Evolutionary conservation across 2,113 vertebrate genomes (phyloP), one percentile per base, ranked within the genome.

Genomic region (Megalops atlanticus): DNA sequence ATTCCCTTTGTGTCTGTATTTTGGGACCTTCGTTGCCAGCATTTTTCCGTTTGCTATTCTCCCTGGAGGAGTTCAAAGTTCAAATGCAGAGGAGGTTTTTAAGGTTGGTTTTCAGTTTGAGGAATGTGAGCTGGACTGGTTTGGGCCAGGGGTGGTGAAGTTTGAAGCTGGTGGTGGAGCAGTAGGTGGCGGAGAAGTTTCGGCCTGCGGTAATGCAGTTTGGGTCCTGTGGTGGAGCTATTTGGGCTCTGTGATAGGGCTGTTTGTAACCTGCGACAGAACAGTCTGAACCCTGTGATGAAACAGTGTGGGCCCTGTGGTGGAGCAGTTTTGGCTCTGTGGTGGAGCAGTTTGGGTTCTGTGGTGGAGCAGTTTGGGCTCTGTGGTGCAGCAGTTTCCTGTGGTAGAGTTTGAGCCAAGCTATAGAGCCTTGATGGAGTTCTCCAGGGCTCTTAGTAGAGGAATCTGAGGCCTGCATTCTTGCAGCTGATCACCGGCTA

Each of bases 21-120:
- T 54, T 47, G 84, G 75, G 88, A 86, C 86, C 89, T 88, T 84
- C 89, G 86, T 90, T 88, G 86, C 87, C 14, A 87, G 91, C 84
- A 93, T 91, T 90, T 1, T 4, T 35, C 74, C 68, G 38, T 91
- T 90, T 90, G 92, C 88, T 86, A 86, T 76, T 90, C 79, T 82
- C 91, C 89, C 78, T 85, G 38, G 81, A 85, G 84, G 77, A 76
- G n/a, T n/a, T n/a, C n/a, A 82, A 76, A 85, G 43, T 27, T 74
- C 36, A 41, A 31, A 54, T 74, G 79, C 39, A 33, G 69, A 38
- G 58, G 52, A 27, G 41, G 36, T 71, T 38, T 64, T 64, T 64
- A 0, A 3, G 69, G 35, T 35, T 71, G 80, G 80, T 82, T 35
- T 79, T 86, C 88, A 80, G 84, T 87, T 86, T 79, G 85, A 86